Conservation (phyloP, 64 coral and sea anemone genomes). For the Montipora efflorescens region DNA sequence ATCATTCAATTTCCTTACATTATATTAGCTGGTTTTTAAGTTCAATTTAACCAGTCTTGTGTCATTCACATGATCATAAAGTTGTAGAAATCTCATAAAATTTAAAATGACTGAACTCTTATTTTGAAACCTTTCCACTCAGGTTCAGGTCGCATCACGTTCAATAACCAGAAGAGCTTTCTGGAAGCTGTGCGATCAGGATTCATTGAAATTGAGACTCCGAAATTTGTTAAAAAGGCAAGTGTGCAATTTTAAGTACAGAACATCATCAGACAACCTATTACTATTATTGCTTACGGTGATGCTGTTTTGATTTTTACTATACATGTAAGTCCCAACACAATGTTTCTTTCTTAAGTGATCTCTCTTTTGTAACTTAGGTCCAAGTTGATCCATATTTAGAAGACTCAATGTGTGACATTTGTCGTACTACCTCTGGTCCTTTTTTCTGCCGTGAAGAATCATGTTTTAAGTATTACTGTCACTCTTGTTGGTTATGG, state of each 20-base stretch:
- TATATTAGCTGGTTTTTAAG: too few relatives aligned
- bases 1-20: too few relatives aligned
- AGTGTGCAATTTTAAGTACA: not conserved
- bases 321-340: too few relatives aligned
- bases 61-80: too few relatives aligned
- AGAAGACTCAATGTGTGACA: constrained; percentile 96
- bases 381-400: constrained; percentile 99
- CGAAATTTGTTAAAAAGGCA: constrained; percentile 99
- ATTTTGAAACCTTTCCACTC: too few relatives aligned
- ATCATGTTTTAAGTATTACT: constrained; percentile 98
- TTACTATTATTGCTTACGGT: too few relatives aligned
- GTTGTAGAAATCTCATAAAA: too few relatives aligned
- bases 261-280: not conserved
- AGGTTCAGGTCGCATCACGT: constrained; percentile 98
- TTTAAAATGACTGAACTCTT: too few relatives aligned
- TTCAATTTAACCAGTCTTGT: too few relatives aligned
- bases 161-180: constrained; percentile 98
- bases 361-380: constrained; percentile 7
- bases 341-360: too few relatives aligned
- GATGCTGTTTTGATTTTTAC: too few relatives aligned
- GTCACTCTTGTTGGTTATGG: constrained; percentile 98
- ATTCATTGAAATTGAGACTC: constrained; percentile 97
- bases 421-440: constrained; percentile 91
- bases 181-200: constrained; percentile 95
- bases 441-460: constrained; percentile 98